Evolutionary conservation across 92 coral and sea anemone species (phyloP).

Genomic region (Palythoa caribaeorum): DNA sequence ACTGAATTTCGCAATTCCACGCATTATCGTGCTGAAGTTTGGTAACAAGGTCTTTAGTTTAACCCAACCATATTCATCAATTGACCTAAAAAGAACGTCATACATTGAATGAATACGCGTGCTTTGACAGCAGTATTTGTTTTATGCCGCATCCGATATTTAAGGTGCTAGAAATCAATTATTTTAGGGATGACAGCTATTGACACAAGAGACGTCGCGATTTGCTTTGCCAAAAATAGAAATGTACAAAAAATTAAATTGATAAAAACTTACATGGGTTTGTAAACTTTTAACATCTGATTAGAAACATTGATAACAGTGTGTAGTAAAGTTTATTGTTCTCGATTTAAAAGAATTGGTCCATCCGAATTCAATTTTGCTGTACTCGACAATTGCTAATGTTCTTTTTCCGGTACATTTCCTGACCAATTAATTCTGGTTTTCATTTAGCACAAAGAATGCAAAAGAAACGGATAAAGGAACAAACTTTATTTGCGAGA

Average conservation of each 20-base stretch:
- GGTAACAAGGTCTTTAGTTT: conserved; percentile 42
- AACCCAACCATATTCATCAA: conserved; percentile 21
- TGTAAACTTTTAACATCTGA: conserved; percentile 7
- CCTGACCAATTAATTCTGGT: conserved; percentile 29
- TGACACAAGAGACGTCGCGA: conserved; percentile 69
- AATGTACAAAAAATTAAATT: conserved; percentile 32
- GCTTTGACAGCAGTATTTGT: conserved; percentile 59
- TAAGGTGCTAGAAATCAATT: conserved; percentile 76
- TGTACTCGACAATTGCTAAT: neutral
- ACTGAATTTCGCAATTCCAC: conserved; percentile 25
- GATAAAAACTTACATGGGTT: neutral
- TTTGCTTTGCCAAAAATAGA: conserved; percentile 79
- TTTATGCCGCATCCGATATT: conserved; percentile 69
- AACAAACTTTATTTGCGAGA: conserved; percentile 2
- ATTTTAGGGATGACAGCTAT: conserved; percentile 59
- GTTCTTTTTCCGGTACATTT: conserved; percentile 24
- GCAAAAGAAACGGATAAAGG: neutral
- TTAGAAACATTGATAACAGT: neutral
- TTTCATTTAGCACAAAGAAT: neutral
- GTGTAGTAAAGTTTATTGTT: neutral
- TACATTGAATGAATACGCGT: conserved; percentile 46
- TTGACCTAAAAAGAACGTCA: conserved; percentile 60
- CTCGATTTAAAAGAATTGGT: neutral
- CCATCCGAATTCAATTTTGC: neutral
- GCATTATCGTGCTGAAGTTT: neutral